Evolutionary conservation across 1,140 invertebrate genomes (phyloP), one percentile per base, ranked within the genome.

Genomic region (Drosophila quadrilineata): DNA sequence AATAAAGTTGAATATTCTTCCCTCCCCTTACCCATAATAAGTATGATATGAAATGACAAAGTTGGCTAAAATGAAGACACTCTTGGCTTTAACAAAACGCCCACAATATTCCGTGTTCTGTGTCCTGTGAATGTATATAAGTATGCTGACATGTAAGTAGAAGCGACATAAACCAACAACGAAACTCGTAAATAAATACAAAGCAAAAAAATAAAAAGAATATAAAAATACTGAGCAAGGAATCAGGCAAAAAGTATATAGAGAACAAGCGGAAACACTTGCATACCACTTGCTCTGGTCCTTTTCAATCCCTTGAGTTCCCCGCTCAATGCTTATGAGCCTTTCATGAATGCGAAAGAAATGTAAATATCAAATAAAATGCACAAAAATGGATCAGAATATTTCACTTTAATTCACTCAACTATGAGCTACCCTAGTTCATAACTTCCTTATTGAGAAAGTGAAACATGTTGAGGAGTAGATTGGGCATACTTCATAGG

Each of bases 301-400:
- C 28, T 22, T 46, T 19, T 8, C 21, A n/a, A 2, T 14, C 10
- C 21, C 16, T 16, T 26, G n/a, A 6, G 17, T 29, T 5, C 12
- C 10, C 16, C 29, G 21, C 31, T 35, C 16, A 29, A 24, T 49
- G 24, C 10, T 64, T 50, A 50, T 50, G 45, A 31, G 45, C 31
- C 33, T 38, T 62, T 60, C 24, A 54, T 62, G 46, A 69, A 71
- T 56, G 64, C 50, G 53, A 53, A 63, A 48, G 56, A 60, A 71
- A 71, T 68, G 64, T 68, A 71, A 68, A 68, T 71, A 68, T 68
- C 24, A 67, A 71, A 54, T 57, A 41, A 59, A 70, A 66, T 24
- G 33, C 24, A 26, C 45, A 35, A 45, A 36, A 26, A 16, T 9
- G 3, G 1, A 12, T 41, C 1, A 9, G n/a, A n/a, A 8, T n/a